These are phyloP conservation scores for Triplophysa tibetana DNA, from an alignment of 2,113 vertebrate species.

Conservation along the genomic window DNA sequence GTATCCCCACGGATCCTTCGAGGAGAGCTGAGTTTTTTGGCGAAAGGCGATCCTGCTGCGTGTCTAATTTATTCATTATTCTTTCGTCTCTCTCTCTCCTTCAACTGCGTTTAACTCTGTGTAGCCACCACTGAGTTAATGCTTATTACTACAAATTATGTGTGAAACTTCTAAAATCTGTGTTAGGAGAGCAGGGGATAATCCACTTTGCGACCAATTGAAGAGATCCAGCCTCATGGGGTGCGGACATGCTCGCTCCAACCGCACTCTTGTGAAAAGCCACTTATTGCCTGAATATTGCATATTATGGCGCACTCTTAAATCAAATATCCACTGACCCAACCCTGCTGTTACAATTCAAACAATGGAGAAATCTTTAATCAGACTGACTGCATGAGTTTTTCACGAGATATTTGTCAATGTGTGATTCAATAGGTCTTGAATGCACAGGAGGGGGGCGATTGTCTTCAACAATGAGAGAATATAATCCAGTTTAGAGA, in stretches of 20 bases:
- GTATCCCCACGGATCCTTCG: conserved; percentile 78
- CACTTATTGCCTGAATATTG: conserved; percentile 68
- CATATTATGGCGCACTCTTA: conserved; percentile 20
- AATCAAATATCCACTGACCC: conserved; percentile 23
- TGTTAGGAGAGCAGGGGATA: conserved; percentile 75
- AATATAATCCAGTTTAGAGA: conserved; percentile 29
- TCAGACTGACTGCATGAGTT: conserved; percentile 28
- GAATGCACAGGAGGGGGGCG: not conserved
- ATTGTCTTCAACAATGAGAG: conserved; percentile 10
- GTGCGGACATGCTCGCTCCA: conserved; percentile 79
- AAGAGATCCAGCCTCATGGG: conserved; percentile 75
- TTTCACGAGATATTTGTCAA: conserved; percentile 23
- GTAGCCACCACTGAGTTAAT: conserved; percentile 72
- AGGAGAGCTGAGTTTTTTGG: conserved; percentile 80
- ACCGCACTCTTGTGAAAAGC: conserved; percentile 74
- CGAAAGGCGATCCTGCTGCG: conserved; percentile 71
- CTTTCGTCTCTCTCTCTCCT: conserved; percentile 72
- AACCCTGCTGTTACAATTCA: conserved; percentile 25
- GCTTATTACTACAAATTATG: conserved; percentile 83
- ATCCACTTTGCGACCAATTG: conserved; percentile 80
- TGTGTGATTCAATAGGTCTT: conserved; percentile 22
- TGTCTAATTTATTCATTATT: conserved; percentile 85
- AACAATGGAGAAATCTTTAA: conserved; percentile 37
- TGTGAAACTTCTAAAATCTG: conserved; percentile 80
- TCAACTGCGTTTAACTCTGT: conserved; percentile 74